Conservation (phyloP, 2,888 invertebrate genomes). For the Bombylius discolor region DNA sequence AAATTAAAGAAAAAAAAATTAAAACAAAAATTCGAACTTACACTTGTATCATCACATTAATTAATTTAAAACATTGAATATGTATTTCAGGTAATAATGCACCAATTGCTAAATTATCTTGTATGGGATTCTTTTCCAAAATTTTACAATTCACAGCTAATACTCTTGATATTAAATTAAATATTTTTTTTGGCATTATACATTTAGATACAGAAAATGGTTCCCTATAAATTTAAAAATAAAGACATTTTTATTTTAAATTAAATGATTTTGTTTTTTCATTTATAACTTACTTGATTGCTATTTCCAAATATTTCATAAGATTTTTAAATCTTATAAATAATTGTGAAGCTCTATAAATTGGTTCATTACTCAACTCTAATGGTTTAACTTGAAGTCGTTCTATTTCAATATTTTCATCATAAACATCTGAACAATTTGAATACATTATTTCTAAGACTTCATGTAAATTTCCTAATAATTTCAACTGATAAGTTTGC, state of each 20-base stretch:
- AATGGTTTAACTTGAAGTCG: constrained; percentile 12
- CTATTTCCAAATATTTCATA: constrained; percentile 17
- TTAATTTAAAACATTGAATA: constrained; percentile 18
- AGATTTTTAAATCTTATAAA: constrained; percentile 20
- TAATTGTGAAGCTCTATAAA: constrained; percentile 19
- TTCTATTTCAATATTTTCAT: constrained; percentile 14
- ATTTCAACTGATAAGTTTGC: constrained; percentile 22
- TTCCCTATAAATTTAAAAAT: constrained; percentile 18
- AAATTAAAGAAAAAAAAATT: neutral
- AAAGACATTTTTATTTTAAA: neutral
- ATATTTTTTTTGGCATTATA: constrained; percentile 21
- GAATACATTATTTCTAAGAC: constrained; percentile 20
- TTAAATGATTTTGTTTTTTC: neutral
- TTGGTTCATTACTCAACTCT: constrained; percentile 20
- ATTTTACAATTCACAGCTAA: constrained; percentile 21
- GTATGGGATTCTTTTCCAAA: constrained; percentile 21
- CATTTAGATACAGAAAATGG: constrained; percentile 26
- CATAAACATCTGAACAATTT: constrained; percentile 21
- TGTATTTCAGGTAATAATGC: constrained; percentile 24
- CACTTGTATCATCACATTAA: constrained; percentile 21
- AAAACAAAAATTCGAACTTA: constrained; percentile 13
- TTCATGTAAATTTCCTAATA: constrained; percentile 21
- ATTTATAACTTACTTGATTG: constrained; percentile 16
- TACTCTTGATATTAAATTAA: constrained; percentile 24
- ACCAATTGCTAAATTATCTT: constrained; percentile 23